Evolutionary conservation across 2,113 vertebrate species (phyloP).

Genomic region (Spea bombifrons): DNA sequence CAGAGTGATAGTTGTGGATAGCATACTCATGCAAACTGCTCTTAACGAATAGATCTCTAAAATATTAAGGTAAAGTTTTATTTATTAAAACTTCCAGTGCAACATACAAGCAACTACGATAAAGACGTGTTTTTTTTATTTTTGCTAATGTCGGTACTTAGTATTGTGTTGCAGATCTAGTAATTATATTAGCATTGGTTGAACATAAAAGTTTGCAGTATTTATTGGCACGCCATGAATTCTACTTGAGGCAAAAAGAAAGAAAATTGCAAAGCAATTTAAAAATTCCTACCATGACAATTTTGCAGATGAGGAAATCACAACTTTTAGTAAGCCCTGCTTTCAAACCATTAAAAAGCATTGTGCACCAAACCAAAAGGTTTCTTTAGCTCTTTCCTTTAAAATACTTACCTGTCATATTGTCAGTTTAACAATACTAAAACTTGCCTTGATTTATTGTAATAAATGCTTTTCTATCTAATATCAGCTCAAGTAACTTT

Average conservation of each 20-base stretch:
- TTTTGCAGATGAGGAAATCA: conserved; percentile 18
- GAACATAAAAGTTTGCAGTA: conserved; percentile 1
- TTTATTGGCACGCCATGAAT: neutral
- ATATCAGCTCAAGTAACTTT: conserved; percentile 27
- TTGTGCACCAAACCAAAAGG: neutral
- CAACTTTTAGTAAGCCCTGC: neutral
- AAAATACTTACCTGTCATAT: neutral
- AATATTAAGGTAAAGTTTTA: too few species aligned
- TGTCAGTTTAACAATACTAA: conserved; percentile 11
- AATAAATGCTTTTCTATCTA: conserved; percentile 26
- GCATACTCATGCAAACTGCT: too few species aligned
- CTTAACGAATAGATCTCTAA: too few species aligned
- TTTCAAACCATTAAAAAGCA: neutral
- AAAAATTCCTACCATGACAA: conserved; percentile 20
- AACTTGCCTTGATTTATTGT: conserved; percentile 31
- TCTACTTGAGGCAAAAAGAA: conserved; percentile 5
- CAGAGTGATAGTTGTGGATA: too few species aligned
- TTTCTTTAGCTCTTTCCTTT: neutral
- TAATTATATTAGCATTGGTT: neutral
- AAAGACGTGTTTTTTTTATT: neutral
- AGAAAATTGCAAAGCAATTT: conserved; percentile 23
- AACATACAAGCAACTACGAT: too few species aligned
- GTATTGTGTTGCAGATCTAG: too few species aligned
- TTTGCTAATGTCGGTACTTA: neutral
- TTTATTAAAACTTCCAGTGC: too few species aligned